Base-by-base conservation (phyloP, 2,888 invertebrate species). In the Drosophila rellima region DNA sequence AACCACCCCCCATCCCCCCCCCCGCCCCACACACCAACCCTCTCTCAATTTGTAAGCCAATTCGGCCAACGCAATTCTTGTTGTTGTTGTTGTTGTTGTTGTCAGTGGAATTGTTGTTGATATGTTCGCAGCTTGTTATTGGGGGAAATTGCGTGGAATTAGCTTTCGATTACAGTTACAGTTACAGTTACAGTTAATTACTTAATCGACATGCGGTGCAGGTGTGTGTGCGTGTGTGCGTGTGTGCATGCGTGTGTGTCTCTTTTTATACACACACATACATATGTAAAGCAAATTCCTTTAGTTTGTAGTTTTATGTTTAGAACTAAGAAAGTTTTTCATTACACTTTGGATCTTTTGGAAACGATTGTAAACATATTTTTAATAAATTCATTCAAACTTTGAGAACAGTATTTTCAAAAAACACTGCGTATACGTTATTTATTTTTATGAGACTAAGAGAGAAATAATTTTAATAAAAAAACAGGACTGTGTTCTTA, bases 111-210 rank as follows among this genome's bases (percentile, higher is more conserved):
- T 54, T 61, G 54, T 15, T 47, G 51, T 44, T 35, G 55, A 45
- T 68, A 45, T 69, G 56, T 48, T 69, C 63, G 18, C 70, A 63
- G 69, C 69, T 62, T 56, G 51, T 62, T 68, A 48, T 66, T 17
- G 18, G 17, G 37, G 39, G 42, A 62, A 62, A 62, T 62, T 48
- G 63, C 42, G 54, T 66, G 51, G 56, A 62, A 56, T 70, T 62
- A 50, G 69, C 52, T 15, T 42, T 60, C 61, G 5, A 5, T 26
- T 26, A 26, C 26, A 23, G 7, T 26, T 26, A 26, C 26, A 23
- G 23, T 23, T 23, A 55, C 50, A 68, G 40, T 63, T 35, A 62
- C 48, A 48, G 57, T 64, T 70, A 70, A 70, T 70, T 64, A 44
- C 70, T 40, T 70, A 68, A 70, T 62, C 70, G 70, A 37, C 69